Conservation (phyloP, 2,888 invertebrate species). For the Limnephilus marmoratus region DNA sequence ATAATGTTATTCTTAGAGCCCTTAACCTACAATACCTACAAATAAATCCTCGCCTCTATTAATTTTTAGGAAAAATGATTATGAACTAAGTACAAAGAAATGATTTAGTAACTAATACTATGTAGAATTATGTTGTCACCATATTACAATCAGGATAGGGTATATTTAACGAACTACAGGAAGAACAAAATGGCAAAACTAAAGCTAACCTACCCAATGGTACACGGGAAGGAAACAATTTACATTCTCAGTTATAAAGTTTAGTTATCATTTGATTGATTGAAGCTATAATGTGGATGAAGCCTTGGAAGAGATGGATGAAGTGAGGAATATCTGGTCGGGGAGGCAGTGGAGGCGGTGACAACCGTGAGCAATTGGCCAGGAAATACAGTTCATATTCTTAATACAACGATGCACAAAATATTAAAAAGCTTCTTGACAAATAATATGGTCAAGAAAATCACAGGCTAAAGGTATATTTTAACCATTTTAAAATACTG, state of each 20-base stretch:
- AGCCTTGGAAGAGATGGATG: not conserved
- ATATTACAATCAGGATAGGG: not conserved
- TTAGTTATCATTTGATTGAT: not conserved
- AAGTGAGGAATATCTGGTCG: not conserved
- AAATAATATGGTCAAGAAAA: not conserved
- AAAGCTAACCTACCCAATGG: not conserved
- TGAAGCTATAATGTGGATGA: not conserved
- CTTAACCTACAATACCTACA: not conserved
- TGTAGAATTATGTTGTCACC: constrained; percentile 2
- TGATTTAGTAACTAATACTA: not conserved
- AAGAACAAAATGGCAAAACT: not conserved
- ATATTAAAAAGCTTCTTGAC: constrained; percentile 20
- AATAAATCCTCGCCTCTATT: not conserved
- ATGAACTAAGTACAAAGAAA: constrained; percentile 2
- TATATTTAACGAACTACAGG: not conserved
- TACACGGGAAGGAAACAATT: not conserved
- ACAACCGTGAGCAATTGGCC: constrained; percentile 2
- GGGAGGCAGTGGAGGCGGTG: not conserved
- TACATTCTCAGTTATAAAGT: not conserved
- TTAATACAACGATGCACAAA: not conserved
- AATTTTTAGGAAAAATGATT: not conserved
- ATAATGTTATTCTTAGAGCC: not conserved
- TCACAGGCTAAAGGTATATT: constrained; percentile 6
- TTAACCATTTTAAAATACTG: constrained; percentile 8
- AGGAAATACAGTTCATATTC: not conserved